Base-by-base conservation (phyloP, 2,888 invertebrate genomes). In the Schizotus pectinicornis region DNA sequence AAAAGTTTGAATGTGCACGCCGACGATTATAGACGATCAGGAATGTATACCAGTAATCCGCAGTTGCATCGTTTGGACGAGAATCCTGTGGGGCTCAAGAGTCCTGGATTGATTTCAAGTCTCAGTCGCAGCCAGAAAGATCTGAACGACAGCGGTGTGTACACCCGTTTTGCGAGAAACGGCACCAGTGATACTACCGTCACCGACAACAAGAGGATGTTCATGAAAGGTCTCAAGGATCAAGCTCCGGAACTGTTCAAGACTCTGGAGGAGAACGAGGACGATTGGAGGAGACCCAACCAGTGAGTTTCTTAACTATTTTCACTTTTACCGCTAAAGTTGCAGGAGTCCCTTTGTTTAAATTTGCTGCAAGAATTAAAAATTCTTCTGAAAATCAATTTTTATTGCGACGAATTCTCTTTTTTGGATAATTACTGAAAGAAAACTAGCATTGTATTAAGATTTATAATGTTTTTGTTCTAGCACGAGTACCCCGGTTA, bases 1-100 rank as follows among this genome's bases (percentile, higher is more conserved):
- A 91, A 93, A 80, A 92, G 92, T 77, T 91, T 93, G 81, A 92
- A 91, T 83, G 89, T 91, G 68, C 90, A 92, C 71, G 88, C 87
- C 42, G 82, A 81, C 51, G 81, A 63, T 13, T 61, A 63, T 39
- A 45, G 57, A 38, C 61, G 54, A 33, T 54, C 61, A 22, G 69
- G 83, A 54, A 87, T 89, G 79, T 89, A 90, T 79, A 90, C 90
- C 75, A 91, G 91, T 2, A 91, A 89, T 77, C 89, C 91, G 33
- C 91, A 92, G 74, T 80, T 92, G 41, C 88, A 88, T 72, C 82
- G 86, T 12, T 79, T 90, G 43, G 86, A 88, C 65, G 89, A 89
- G 72, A 86, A 85, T 6, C 88, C 88, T 0, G 56, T 86, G 62
- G 87, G 90, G 53, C 80, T 92, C 6, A 92, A 93, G 76, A 93